Percentiles rank a stretch among this genome's conserved stretches.
Conservation (phyloP, 2,888 invertebrate species). For the Baronia brevicornis region DNA sequence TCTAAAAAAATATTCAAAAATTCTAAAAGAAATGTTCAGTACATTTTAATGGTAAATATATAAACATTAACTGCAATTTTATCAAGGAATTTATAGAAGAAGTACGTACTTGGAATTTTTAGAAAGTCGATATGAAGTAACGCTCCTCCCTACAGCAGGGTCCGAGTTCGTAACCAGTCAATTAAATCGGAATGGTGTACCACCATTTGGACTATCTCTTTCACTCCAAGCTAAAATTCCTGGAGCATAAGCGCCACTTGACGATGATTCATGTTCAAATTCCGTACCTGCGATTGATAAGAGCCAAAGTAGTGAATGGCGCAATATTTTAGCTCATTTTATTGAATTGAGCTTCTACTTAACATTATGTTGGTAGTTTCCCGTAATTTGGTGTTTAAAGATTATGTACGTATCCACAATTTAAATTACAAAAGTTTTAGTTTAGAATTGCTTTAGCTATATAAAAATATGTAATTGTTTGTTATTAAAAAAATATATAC, state of each 20-base stretch:
- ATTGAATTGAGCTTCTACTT: conserved; percentile 9
- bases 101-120: conserved; percentile 59
- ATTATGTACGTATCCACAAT: no score
- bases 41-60: no score
- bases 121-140: conserved; percentile 67
- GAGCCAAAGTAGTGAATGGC: conserved; percentile 66
- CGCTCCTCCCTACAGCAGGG: conserved; percentile 67
- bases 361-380: no score
- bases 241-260: conserved; percentile 67
- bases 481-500: not conserved
- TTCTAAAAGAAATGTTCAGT: conserved; percentile 14
- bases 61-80: no score
- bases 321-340: conserved; percentile 56
- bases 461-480: not conserved
- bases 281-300: conserved; percentile 71
- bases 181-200: conserved; percentile 70
- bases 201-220: conserved; percentile 58
- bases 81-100: conserved; percentile 41
- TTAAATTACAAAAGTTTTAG: no score
- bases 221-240: conserved; percentile 54
- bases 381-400: no score
- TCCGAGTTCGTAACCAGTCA: conserved; percentile 71
- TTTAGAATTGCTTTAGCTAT: no score
- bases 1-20: no score
- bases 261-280: conserved; percentile 70